Percentiles rank a stretch among this genome's conserved stretches.
Conservation (phyloP, 2,888 invertebrate species). For the Cosmorhoe ocellata region DNA sequence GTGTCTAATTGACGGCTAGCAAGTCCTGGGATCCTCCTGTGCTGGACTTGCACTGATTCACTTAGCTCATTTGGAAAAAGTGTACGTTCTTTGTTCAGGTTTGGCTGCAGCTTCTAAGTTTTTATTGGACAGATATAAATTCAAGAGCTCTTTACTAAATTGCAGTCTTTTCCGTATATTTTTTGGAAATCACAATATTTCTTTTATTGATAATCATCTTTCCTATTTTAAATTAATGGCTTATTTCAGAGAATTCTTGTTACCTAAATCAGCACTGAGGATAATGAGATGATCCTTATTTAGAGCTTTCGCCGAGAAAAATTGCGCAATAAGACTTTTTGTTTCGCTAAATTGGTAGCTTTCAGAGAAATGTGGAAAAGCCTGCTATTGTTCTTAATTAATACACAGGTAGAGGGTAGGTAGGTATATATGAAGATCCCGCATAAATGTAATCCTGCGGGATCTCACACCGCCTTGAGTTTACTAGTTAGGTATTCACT, state of each 20-base stretch:
- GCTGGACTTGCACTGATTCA: constrained; percentile 56
- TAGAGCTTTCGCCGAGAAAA: constrained; percentile 45
- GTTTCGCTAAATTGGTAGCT: constrained; percentile 36
- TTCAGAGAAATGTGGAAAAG: constrained; percentile 21
- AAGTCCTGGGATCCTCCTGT: constrained; percentile 48
- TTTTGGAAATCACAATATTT: constrained; percentile 4
- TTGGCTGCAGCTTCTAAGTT: constrained; percentile 40
- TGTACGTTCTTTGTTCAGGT: constrained; percentile 42
- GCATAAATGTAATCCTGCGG: constrained; percentile 16
- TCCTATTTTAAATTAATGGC: too few species aligned
- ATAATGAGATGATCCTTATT: constrained; percentile 51
- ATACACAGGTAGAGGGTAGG: constrained; percentile 12
- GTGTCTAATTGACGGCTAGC: constrained; percentile 76
- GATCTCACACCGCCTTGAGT: constrained; percentile 11
- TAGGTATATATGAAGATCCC: constrained; percentile 14
- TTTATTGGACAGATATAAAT: constrained; percentile 33
- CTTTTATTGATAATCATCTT: background rate
- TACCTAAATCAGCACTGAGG: constrained; percentile 49
- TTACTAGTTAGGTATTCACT: constrained; percentile 11
- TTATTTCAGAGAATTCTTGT: constrained; percentile 32
- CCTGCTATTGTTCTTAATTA: constrained; percentile 25
- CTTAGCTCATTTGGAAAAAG: constrained; percentile 53
- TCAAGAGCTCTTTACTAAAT: constrained; percentile 15
- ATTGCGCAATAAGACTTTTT: constrained; percentile 45
- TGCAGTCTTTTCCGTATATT: background rate